Conservation (phyloP, 2,113 vertebrate genomes). For the Tenebrosternarchus preto region DNA sequence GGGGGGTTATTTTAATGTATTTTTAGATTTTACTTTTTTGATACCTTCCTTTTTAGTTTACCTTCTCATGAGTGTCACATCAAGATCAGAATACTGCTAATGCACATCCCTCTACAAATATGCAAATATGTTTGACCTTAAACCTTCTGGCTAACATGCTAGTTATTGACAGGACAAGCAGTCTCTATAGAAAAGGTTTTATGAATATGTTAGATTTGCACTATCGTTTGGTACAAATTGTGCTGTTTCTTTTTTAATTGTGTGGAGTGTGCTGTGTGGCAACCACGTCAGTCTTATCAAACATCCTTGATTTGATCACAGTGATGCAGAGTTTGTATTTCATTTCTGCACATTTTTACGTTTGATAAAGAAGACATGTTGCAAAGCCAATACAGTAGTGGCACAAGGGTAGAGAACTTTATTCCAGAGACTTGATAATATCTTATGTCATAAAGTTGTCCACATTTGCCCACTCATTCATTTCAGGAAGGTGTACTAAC, state of each 20-base stretch:
- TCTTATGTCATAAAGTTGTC: neutral
- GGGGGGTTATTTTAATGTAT: constrained; percentile 4
- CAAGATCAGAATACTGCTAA: constrained; percentile 16
- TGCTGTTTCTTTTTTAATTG: constrained; percentile 8
- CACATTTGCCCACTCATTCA: neutral
- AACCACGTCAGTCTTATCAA: constrained; percentile 5
- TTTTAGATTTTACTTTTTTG: neutral
- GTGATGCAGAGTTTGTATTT: neutral
- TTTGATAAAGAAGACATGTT: neutral
- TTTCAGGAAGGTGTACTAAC: neutral
- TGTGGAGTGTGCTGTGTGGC: neutral
- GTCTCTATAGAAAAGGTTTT: neutral
- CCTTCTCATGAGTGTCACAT: constrained; percentile 14
- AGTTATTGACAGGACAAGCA: constrained; percentile 3
- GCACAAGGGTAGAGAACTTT: neutral
- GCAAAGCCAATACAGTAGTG: neutral
- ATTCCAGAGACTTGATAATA: neutral
- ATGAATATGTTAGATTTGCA: constrained; percentile 34
- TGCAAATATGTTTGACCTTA: constrained; percentile 40
- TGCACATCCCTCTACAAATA: constrained; percentile 33
- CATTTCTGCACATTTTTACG: neutral
- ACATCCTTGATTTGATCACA: neutral
- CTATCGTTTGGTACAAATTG: constrained; percentile 1
- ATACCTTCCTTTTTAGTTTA: neutral
- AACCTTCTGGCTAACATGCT: constrained; percentile 4